Evolutionary conservation across 30 jellyfish, hydroid and myxozoan species (phyloP), one percentile per base, ranked within the genome.

Genomic region (Cassiopea andromeda): DNA sequence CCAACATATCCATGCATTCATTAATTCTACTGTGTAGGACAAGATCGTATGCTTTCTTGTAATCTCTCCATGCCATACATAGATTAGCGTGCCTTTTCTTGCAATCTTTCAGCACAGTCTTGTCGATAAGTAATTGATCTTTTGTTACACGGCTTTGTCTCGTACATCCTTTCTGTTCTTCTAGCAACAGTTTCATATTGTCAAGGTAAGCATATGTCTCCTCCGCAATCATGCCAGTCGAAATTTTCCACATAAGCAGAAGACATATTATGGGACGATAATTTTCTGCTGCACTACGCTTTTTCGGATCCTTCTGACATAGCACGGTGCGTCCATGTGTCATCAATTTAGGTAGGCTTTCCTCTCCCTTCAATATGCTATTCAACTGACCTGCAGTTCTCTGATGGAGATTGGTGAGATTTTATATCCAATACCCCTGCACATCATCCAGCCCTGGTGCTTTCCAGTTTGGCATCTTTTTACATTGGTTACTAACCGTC

Each of bases 121-220:
- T 49, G 47, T 82, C 91, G 66, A 82, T 82, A 50, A 82, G 66
- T 82, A 66, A 59, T 60, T 82, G 82, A 85, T 72, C 64, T 71
- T 84, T 84, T 45, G 92, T 70, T 48, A 27, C 60, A 47, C 87
- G 72, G 66, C 78, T 84, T 84, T 71, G 87, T 84, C 38, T 84
- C 92, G 77, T 84, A 74, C 78, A 69, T 1, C 87, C 85, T 59
- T 27, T 60, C 59, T 79, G 88, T 46, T 79, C 78, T 17, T 79
- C 88, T 1, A 78, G 88, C 78, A 79, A 79, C 19, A 79, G 38
- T 5, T 49, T 79, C 59, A 9, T 64, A 79, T 49, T 4, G 18
- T 54, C 7, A 54, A 54, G 64, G 64, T 54, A 54, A 6, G 10
- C 12, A 3, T 54, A 54, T 54, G 64, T 54, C 64, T 54, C 64